Evolutionary conservation across 2,113 vertebrate genomes (phyloP).

Genomic region (Thermophis baileyi): DNA sequence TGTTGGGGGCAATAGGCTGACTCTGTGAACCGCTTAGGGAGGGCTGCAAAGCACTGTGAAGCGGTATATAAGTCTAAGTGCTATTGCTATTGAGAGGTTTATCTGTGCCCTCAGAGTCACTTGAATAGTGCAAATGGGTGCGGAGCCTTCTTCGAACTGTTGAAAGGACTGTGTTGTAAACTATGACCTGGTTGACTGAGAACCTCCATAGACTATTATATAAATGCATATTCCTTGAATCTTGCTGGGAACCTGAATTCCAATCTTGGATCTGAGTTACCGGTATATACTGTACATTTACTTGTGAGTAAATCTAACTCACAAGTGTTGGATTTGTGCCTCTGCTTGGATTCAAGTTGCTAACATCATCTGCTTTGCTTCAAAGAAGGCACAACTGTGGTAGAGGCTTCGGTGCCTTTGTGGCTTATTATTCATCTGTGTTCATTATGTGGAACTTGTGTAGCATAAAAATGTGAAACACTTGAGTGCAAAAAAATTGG

Average conservation of each 20-base stretch:
- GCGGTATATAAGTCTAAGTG: too few species aligned
- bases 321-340: neutral
- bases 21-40: too few species aligned
- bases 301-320: neutral
- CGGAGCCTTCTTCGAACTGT: neutral
- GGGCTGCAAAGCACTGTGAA: too few species aligned
- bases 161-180: neutral
- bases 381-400: conserved; percentile 10
- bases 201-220: neutral
- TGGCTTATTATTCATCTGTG: conserved; percentile 43
- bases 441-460: conserved; percentile 48
- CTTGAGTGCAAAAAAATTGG: conserved; percentile 43
- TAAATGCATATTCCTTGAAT: neutral
- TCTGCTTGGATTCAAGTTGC: neutral
- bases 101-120: neutral
- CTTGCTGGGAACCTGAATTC: neutral
- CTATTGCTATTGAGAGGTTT: neutral
- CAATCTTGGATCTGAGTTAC: neutral
- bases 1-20: too few species aligned
- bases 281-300: too few species aligned
- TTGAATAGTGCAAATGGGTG: neutral
- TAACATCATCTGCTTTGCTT: conserved; percentile 18
- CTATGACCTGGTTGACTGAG: neutral
- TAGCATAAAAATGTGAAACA: conserved; percentile 42
- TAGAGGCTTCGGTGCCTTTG: conserved; percentile 12